A percentile compares a stretch with the other conserved stretches of the same genome.
Conservation (phyloP, 2,888 invertebrate species). For the Ectemnius continuus region DNA sequence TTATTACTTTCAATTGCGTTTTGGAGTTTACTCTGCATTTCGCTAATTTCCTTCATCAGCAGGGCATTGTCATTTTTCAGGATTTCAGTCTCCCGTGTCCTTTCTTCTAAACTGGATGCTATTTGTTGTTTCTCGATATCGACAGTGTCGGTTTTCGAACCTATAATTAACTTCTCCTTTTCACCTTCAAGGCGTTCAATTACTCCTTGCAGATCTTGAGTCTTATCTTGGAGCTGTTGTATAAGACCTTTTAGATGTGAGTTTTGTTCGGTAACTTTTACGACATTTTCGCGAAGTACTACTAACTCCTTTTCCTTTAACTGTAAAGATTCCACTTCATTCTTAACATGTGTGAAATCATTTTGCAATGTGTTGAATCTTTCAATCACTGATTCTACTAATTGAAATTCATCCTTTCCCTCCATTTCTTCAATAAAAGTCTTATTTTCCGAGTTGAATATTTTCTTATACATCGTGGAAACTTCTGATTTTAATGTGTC, state of each 20-base stretch:
- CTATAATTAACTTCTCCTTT: conserved; percentile 23
- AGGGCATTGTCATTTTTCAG: conserved; percentile 73
- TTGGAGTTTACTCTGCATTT: conserved; percentile 57
- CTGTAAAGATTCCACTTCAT: conserved; percentile 40
- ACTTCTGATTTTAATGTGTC: conserved; percentile 30
- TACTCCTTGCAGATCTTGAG: conserved; percentile 9
- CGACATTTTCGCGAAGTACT: conserved; percentile 22
- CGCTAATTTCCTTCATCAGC: conserved; percentile 62
- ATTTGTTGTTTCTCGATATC: no score
- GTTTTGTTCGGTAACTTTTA: conserved; percentile 35
- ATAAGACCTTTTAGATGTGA: neutral
- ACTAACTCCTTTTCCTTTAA: conserved; percentile 32
- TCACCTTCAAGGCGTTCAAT: conserved; percentile 27
- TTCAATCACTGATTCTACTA: conserved; percentile 11
- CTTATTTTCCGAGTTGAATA: conserved; percentile 44
- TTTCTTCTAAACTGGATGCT: conserved; percentile 17
- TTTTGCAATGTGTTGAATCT: conserved; percentile 27
- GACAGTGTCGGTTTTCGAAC: no score
- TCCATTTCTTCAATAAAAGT: conserved; percentile 39
- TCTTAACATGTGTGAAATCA: conserved; percentile 18
- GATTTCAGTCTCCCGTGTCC: conserved; percentile 27
- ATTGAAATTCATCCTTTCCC: conserved; percentile 17
- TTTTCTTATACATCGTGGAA: conserved; percentile 20
- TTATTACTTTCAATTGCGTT: conserved; percentile 66
- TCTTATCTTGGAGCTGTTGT: conserved; percentile 11